Base-by-base conservation (phyloP, 2,888 invertebrate genomes). In the Camponotus fellah region DNA sequence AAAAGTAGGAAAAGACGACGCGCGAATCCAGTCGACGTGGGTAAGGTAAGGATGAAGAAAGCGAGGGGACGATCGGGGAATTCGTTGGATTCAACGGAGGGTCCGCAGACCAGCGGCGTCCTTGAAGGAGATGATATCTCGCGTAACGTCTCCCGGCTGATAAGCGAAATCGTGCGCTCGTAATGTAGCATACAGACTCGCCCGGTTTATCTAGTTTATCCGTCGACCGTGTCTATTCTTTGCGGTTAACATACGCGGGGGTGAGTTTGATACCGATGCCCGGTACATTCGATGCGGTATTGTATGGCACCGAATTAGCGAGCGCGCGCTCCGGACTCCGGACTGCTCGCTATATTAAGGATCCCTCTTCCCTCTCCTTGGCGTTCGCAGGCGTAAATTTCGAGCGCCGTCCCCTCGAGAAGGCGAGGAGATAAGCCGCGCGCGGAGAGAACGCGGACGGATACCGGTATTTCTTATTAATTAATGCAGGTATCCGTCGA, bases 41-140 rank as follows among this genome's bases (percentile, higher is more conserved):
- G 43, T 17, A 75, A 62, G 60, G 40, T 17, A 75, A 62, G 60
- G 40, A 14, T 64, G 69, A n/a, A n/a, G 34, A 14, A 53, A 32
- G 14, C 34, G 64, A 69, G 60, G 72, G 75, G 21, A 62, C 40
- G 79, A 69, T 79, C 79, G 49, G 60, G 60, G 79, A 71, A 80
- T 80, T 71, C 46, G 79, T 71, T 69, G 79, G 60, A 80, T 71
- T 71, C 83, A 74, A 65, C 64, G 82, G 64, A 77, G 71, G 79
- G 69, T 83, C 68, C 80, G 84, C 64, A 80, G 71, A 56, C 65
- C 75, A 69, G 62, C 77, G 84, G 68, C 80, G 88, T 66, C 86
- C 88, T 88, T 88, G 81, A 77, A 72, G 64, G 68, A 86, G 85
- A 88, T 83, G 68, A 76, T 88, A 89, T 89, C 88, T 83, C 84